These are phyloP conservation scores for Pristionchus japonicus DNA, from an alignment of 2,888 invertebrate species.

Conservation along the genomic window DNA sequence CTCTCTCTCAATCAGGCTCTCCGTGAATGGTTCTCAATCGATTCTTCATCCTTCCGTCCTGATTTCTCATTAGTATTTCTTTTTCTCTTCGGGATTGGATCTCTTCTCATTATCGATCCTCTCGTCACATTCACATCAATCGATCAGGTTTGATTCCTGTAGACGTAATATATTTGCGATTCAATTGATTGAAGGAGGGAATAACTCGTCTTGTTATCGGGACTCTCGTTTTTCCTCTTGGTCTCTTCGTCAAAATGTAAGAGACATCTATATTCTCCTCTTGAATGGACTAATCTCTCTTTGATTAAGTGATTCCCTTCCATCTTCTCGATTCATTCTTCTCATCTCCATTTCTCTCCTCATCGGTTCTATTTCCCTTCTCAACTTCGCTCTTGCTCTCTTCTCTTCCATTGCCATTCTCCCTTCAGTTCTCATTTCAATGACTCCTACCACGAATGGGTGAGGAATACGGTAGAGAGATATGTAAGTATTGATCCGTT, in stretches of 20 bases:
- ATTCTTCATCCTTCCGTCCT: conserved; percentile 26
- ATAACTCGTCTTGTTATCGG: conserved; percentile 5
- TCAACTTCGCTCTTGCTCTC: conserved; percentile 63
- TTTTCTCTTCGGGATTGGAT: not conserved
- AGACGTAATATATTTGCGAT: not conserved
- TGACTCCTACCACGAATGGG: conserved; percentile 39
- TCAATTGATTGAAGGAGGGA: not conserved
- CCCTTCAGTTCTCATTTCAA: conserved; percentile 48
- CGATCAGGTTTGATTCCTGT: not conserved
- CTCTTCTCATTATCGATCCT: not conserved
- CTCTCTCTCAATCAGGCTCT: conserved; percentile 1
- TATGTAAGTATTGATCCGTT: conserved; percentile 10
- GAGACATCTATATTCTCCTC: not conserved
- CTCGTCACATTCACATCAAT: not conserved
- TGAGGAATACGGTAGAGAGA: conserved; percentile 45
- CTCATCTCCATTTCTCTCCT: conserved; percentile 49
- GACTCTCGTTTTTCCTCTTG: not conserved
- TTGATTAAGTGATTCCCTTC: not conserved
- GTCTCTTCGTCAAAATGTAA: conserved; percentile 21
- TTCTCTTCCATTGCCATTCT: conserved; percentile 49
- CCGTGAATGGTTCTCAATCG: conserved; percentile 12
- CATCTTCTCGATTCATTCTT: not conserved
- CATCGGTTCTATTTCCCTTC: conserved; percentile 57
- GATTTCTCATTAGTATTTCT: not conserved
- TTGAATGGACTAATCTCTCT: not conserved